Base-by-base conservation (phyloP, 2,888 invertebrate species). In the Zele albiditarsus region DNA sequence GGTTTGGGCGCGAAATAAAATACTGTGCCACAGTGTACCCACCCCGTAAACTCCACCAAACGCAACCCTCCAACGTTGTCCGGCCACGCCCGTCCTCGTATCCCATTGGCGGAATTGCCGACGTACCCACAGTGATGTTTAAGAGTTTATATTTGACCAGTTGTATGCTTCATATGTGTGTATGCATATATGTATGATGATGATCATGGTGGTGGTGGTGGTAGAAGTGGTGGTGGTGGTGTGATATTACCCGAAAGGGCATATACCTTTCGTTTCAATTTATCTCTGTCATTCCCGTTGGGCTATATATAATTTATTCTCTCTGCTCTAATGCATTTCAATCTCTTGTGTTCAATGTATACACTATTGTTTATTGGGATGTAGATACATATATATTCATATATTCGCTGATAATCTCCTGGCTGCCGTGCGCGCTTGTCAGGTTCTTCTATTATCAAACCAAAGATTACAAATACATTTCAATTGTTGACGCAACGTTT, bases 11-110 rank as follows among this genome's bases (percentile, higher is more conserved):
- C 80, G 83, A 88, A 87, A 87, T 87, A 88, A 87, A 85, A 87
- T 84, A 87, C 85, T 84, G 85, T 87, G 85, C 85, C 85, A 86
- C 86, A 87, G 84, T 88, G 85, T 87, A 86, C 86, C 77, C 86
- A 86, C 87, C 86, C 87, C 84, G 81, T 75, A 78, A 76, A 77
- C 78, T 80, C 80, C 77, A 79, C 87, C 86, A 87, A 84, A 84
- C 80, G 81, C 73, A 79, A 74, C 77, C 79, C 78, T 74, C 78
- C 71, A 42, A 5, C 23, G 49, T 46, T 42, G 70, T 57, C 58
- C 27, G 72, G 80, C 81, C 82, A 83, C 86, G 85, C 86, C 85
- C 79, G 73, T 73, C 42, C 42, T 42, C 49, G 69, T 27, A 75
- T 79, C 77, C 79, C 77, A 83, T 86, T 83, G 83, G 86, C 67